phyloP scores from a whole-genome alignment of 1,140 invertebrate species.

The Zaprionus lachaisei region DNA sequence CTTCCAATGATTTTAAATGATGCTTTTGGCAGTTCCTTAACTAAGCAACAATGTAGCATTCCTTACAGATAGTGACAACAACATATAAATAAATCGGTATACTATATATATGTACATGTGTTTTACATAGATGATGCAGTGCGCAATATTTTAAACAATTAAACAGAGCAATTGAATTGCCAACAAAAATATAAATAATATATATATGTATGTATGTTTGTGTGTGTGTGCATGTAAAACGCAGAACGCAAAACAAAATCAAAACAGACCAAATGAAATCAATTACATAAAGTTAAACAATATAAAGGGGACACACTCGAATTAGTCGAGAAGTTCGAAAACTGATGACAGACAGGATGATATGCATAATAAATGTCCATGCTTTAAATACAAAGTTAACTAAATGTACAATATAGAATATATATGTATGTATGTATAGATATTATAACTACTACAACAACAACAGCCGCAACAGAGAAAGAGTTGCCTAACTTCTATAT shows the following conservation, averaged over 20 bases:
- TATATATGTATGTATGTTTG: background rate
- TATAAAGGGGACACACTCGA: conserved; percentile 41
- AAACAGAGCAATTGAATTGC: conserved; percentile 44
- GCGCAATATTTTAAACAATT: conserved; percentile 31
- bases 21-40: conserved; percentile 27
- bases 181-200: conserved; percentile 28
- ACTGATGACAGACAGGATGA: conserved; percentile 7
- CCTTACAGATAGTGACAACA: conserved; percentile 22
- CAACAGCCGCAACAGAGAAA: background rate
- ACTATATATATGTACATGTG: conserved; percentile 2
- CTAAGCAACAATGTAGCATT: conserved; percentile 26
- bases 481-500: background rate
- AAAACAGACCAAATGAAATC: conserved; percentile 42
- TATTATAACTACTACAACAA: conserved; percentile 7
- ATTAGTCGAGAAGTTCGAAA: conserved; percentile 11
- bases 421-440: conserved; percentile 31
- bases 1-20: conserved; percentile 21
- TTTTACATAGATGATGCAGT: conserved; percentile 18
- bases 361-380: conserved; percentile 65
- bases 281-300: conserved; percentile 72
- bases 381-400: conserved; percentile 77
- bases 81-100: conserved; percentile 25
- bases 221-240: conserved; percentile 2
- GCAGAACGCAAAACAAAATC: conserved; percentile 14
- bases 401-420: conserved; percentile 73